phyloP scores from a whole-genome alignment of 2,113 vertebrate species.

The Chionomys nivalis region DNA sequence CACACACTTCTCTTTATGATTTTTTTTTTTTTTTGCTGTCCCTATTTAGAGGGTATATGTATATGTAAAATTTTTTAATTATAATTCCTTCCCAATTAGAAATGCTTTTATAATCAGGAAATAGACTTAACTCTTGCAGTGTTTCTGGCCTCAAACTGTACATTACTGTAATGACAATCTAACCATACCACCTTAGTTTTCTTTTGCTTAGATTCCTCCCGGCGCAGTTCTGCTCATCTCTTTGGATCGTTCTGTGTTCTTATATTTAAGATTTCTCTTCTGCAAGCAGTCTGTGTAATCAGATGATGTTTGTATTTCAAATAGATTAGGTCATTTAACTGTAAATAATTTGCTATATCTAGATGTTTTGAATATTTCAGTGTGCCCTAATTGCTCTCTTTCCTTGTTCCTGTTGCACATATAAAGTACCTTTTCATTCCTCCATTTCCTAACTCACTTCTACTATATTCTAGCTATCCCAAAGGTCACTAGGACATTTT shows the following conservation, averaged over 20 bases:
- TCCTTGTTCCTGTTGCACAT: neutral
- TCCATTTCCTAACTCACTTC: neutral
- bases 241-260: neutral
- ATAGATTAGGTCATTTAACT: constrained; percentile 1
- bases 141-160: neutral
- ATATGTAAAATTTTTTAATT: neutral
- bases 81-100: neutral
- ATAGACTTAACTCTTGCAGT: neutral
- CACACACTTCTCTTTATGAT: neutral
- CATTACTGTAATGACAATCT: neutral
- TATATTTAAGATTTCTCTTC: neutral
- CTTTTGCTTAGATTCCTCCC: neutral
- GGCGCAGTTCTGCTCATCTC: neutral
- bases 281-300: neutral
- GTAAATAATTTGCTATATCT: constrained; percentile 2
- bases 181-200: neutral
- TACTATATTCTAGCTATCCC: neutral
- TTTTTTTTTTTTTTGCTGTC: neutral
- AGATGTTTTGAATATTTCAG: neutral
- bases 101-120: neutral
- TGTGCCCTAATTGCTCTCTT: neutral
- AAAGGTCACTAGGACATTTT: neutral
- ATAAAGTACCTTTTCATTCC: neutral
- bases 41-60: neutral
- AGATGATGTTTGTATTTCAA: constrained; percentile 26